phyloP scores from a whole-genome alignment of 2,888 invertebrate genomes.

The Troides oblongomaculatus region DNA sequence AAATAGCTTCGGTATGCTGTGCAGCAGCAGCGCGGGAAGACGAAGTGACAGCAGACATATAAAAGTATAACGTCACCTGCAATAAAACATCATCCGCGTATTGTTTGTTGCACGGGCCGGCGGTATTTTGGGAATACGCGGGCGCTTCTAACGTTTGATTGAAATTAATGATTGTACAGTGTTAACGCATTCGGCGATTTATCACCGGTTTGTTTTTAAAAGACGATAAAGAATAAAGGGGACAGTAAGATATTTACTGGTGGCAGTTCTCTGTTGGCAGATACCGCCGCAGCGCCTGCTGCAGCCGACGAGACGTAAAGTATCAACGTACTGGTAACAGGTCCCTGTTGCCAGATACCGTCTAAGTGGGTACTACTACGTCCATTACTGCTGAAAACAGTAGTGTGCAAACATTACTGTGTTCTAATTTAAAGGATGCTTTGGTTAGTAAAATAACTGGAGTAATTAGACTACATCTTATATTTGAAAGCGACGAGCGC shows the following conservation, averaged over 20 bases:
- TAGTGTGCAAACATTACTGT: too few species aligned
- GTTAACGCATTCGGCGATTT: conserved; percentile 22
- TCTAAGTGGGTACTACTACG: too few species aligned
- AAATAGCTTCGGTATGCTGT: conserved; percentile 4
- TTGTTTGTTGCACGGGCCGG: conserved; percentile 21
- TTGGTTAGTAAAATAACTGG: too few species aligned
- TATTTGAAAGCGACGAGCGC: too few species aligned
- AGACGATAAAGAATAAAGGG: conserved; percentile 24
- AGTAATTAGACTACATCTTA: too few species aligned
- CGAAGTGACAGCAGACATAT: not conserved
- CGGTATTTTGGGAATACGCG: conserved; percentile 16
- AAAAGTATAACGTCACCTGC: conserved; percentile 16
- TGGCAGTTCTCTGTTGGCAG: not conserved
- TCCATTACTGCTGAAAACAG: too few species aligned
- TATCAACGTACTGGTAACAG: too few species aligned
- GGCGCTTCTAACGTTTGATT: conserved; percentile 8
- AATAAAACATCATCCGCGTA: conserved; percentile 18
- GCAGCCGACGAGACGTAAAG: too few species aligned
- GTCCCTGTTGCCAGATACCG: too few species aligned
- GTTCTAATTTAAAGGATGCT: too few species aligned
- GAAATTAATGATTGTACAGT: conserved; percentile 27
- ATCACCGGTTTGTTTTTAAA: conserved; percentile 27
- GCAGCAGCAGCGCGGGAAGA: not conserved
- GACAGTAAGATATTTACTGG: not conserved
- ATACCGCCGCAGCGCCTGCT: too few species aligned